Evolutionary conservation across 2,888 invertebrate species (phyloP), one percentile per base, ranked within the genome.

Genomic region (Apodemia mormo): DNA sequence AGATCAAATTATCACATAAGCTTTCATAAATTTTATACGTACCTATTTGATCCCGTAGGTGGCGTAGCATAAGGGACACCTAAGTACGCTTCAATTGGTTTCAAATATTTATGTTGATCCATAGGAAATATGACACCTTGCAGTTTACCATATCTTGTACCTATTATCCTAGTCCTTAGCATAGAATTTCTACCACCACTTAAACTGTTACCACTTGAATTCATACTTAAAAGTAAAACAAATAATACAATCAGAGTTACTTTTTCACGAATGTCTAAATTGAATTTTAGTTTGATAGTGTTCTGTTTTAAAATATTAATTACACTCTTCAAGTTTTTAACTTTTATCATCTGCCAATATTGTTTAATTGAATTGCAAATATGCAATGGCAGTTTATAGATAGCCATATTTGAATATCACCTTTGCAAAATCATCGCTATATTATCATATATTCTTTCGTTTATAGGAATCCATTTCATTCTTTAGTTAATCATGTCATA

Each of bases 41-140:
- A 97, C 91, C 98, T 95, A 84, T 96, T 97, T 77, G 96, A 96
- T 77, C 96, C 95, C 58, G 96, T 96, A 61, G 97, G 97, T 45
- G 97, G 97, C 67, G 97, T 97, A 5, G 97, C 97, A 87, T 97
- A 97, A 8, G 97, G 97, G 56, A 97, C 97, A 14, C 97, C 97
- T 67, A 97, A 94, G 82, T 97, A 97, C 76, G 97, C 96, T 82
- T 96, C 96, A 52, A 96, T 95, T 2, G 96, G 96, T 79, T 96
- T 96, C 78, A 96, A 90, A 84, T 95, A 95, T 76, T 96, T 95
- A 88, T 94, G 96, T 84, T 95, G 96, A 86, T 97, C 97, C 95
- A 97, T 95, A 4, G 97, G 96, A 80, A 96, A 89, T 77, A 97
- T 95, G 65, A 97, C 93, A 3, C 98, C 98, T 84, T 97, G 97